Evolutionary conservation across 2,888 invertebrate genomes (phyloP), one percentile per base, ranked within the genome.

Genomic region (Pimpla rufipes): DNA sequence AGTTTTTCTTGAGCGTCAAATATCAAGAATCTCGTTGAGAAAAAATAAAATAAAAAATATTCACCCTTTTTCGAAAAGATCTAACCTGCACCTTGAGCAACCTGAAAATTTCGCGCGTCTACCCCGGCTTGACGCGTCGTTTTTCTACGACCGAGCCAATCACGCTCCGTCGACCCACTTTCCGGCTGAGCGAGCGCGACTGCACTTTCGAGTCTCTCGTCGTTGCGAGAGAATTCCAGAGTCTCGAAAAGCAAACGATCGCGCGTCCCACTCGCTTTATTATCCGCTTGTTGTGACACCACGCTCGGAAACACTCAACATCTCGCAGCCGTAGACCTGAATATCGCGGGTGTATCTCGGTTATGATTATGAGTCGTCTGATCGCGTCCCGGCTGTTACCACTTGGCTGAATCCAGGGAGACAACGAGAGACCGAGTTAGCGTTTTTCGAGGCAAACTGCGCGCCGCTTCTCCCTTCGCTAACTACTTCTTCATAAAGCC

Each of bases 161-260:
- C 87, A 84, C 76, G 57, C 64, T 78, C 81, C 85, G 85, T 87
- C 87, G 88, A 83, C 86, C 84, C 71, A 87, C 83, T 86, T 88
- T 80, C 76, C 81, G 78, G 73, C n/a, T 78, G 82, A 70, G 75
- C 45, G 82, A 76, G 73, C 79, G 29, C 21, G 6, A 11, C 37
- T 55, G 37, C 70, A 29, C 52, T 16, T 5, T 45, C 68, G 11
- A 21, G 21, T 29, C 42, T 42, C n/a, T 59, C 35, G 1, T 59
- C 40, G 18, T 35, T 50, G 29, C 47, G 42, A 40, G 40, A 16
- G 29, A 50, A 50, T 35, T 42, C 62, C 40, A 50, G 35, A 59
- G 0, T 21, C 59, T 59, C 35, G 11, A 37, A 77, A 68, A 42
- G 2, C 13, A 52, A 67, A 76, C 42, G 45, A 18, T 11, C 11